Conservation (phyloP, 2,888 invertebrate genomes). For the Steinernema scapterisci region DNA sequence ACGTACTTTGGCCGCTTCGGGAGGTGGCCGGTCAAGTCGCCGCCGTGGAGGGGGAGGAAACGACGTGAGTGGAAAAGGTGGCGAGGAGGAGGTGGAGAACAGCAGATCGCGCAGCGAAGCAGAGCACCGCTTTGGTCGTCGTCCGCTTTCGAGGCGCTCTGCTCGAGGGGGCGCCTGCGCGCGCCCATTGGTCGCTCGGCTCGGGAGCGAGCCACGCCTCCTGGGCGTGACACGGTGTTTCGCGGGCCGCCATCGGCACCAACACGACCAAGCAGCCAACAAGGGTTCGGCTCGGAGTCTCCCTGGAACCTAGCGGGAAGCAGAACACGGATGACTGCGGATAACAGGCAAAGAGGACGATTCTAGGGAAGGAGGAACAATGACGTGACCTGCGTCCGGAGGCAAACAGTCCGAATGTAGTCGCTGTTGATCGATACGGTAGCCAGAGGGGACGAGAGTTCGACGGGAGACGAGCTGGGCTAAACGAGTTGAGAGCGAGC, state of each 20-base stretch:
- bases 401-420: neutral
- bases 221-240: slow-evolving; percentile 21
- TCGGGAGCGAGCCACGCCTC: neutral
- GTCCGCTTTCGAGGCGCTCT: slow-evolving; percentile 29
- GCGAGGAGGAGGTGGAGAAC: slow-evolving; percentile 17
- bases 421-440: slow-evolving; percentile 9
- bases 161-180: slow-evolving; percentile 23
- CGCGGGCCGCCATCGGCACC: slow-evolving; percentile 17
- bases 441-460: neutral
- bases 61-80: neutral
- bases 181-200: slow-evolving; percentile 26
- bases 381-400: neutral
- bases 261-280: neutral
- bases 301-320: slow-evolving; percentile 29
- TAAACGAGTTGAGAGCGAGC: slow-evolving; percentile 15
- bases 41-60: neutral
- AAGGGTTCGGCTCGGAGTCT: neutral
- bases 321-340: neutral
- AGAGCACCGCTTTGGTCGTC: slow-evolving; percentile 30
- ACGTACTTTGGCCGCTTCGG: slow-evolving; percentile 7
- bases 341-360: neutral
- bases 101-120: slow-evolving; percentile 30
- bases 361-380: neutral
- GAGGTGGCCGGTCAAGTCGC: slow-evolving; percentile 5
- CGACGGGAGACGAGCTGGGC: neutral